Evolutionary conservation across 2,797 vertebrate genomes (phyloP).

Genomic region (Crocodylus rhombifer): DNA sequence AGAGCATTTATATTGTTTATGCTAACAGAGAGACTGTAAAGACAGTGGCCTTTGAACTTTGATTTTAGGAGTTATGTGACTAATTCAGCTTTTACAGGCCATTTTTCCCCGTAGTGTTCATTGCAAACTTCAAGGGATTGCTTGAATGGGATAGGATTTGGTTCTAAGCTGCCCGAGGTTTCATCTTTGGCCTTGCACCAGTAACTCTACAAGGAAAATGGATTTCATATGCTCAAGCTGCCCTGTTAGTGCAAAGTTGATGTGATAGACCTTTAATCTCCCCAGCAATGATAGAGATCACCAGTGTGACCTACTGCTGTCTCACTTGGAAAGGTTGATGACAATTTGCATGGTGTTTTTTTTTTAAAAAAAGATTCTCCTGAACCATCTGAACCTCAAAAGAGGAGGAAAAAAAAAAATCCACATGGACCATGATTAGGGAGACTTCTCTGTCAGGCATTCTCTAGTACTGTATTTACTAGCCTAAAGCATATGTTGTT

Average conservation of each 20-base stretch:
- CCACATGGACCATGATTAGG: slow-evolving; percentile 7
- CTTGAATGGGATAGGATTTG: slow-evolving; percentile 64
- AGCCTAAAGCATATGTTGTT: slow-evolving; percentile 43
- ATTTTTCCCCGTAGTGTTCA: slow-evolving; percentile 64
- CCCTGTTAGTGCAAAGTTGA: slow-evolving; percentile 61
- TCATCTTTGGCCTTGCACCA: slow-evolving; percentile 64
- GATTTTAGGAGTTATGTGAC: slow-evolving; percentile 59
- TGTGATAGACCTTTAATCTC: slow-evolving; percentile 63
- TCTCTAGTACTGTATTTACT: slow-evolving; percentile 38
- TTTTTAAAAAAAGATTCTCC: slow-evolving; percentile 19
- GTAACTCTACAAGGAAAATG: slow-evolving; percentile 62
- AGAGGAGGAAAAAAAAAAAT: not conserved
- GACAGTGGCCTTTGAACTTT: slow-evolving; percentile 38
- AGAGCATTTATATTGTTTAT: slow-evolving; percentile 35
- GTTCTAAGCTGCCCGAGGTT: slow-evolving; percentile 55
- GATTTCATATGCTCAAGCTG: slow-evolving; percentile 66
- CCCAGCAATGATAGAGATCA: slow-evolving; percentile 11
- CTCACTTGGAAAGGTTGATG: slow-evolving; percentile 41
- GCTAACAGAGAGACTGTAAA: not conserved
- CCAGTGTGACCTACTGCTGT: slow-evolving; percentile 33
- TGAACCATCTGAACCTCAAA: slow-evolving; percentile 54
- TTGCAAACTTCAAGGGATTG: slow-evolving; percentile 72
- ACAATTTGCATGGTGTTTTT: slow-evolving; percentile 41
- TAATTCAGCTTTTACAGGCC: slow-evolving; percentile 55
- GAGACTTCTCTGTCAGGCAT: not conserved